These are phyloP conservation scores for Plotosus lineatus DNA, from an alignment of 2,113 vertebrate genomes.

Conservation along the genomic window DNA sequence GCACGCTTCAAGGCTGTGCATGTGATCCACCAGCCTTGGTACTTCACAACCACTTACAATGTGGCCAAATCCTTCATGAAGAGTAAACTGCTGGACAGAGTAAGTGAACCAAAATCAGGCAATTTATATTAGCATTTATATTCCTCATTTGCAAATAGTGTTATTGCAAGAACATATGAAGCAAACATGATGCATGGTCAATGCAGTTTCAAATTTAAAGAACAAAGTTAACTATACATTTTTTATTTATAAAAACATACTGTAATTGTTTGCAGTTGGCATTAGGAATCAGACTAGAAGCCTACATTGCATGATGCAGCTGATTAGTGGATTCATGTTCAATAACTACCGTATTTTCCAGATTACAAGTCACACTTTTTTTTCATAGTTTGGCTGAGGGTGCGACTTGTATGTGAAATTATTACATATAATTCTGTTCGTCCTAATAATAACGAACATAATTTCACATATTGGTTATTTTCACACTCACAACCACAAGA, in stretches of 20 bases:
- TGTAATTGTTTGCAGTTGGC: neutral
- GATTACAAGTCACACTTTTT: too few species aligned
- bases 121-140: neutral
- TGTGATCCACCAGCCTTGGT: conserved; percentile 97
- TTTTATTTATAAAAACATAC: too few species aligned
- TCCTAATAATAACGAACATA: too few species aligned
- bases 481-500: too few species aligned
- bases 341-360: too few species aligned
- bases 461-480: too few species aligned
- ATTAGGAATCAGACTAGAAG: neutral
- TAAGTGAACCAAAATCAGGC: conserved; percentile 72
- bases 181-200: neutral
- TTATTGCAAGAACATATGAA: too few species aligned
- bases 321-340: too few species aligned
- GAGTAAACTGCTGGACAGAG: conserved; percentile 93
- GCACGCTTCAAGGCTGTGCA: conserved; percentile 96
- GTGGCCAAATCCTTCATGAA: conserved; percentile 96
- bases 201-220: neutral
- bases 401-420: too few species aligned
- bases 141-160: neutral
- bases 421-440: too few species aligned
- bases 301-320: neutral
- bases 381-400: too few species aligned
- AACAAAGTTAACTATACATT: neutral
- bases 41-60: conserved; percentile 97